These are phyloP conservation scores for Oreochromis mossambicus DNA, from an alignment of 2,797 vertebrate species.

Conservation along the genomic window DNA sequence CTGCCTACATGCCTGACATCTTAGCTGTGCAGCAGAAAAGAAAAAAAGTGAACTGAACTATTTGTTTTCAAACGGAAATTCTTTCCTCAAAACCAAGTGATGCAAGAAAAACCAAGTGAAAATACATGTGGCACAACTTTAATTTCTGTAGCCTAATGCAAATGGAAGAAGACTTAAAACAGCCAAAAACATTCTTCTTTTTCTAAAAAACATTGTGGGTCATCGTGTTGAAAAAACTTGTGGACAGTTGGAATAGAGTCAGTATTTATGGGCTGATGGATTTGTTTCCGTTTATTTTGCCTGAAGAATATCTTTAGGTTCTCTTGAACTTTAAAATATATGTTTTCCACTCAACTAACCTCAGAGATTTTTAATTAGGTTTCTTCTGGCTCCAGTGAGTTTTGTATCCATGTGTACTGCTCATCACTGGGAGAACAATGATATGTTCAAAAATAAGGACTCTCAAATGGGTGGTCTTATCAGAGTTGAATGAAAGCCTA, in stretches of 20 bases:
- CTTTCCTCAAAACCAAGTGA: background rate
- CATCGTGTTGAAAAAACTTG: background rate
- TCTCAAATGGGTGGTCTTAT: fast-evolving
- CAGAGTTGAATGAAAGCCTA: background rate
- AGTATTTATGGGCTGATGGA: background rate
- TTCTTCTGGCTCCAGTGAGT: background rate
- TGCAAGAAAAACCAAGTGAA: background rate
- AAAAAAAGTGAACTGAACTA: slow-evolving; percentile 3
- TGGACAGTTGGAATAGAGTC: background rate
- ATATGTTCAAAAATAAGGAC: background rate
- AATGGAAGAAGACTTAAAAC: background rate
- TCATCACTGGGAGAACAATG: background rate
- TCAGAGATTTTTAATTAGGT: slow-evolving; percentile 3
- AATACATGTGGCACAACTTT: background rate
- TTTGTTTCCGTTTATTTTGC: background rate
- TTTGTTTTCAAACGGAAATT: slow-evolving; percentile 8
- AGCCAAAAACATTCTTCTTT: background rate
- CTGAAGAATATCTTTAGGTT: background rate
- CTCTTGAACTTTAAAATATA: background rate
- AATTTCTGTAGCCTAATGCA: background rate
- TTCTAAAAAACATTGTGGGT: background rate
- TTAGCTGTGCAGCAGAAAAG: background rate
- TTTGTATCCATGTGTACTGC: background rate
- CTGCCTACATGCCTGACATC: slow-evolving; percentile 22
- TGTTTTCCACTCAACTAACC: background rate